phyloP scores from a whole-genome alignment of 2,113 vertebrate species.

The Lamprologus tigripictilis region DNA sequence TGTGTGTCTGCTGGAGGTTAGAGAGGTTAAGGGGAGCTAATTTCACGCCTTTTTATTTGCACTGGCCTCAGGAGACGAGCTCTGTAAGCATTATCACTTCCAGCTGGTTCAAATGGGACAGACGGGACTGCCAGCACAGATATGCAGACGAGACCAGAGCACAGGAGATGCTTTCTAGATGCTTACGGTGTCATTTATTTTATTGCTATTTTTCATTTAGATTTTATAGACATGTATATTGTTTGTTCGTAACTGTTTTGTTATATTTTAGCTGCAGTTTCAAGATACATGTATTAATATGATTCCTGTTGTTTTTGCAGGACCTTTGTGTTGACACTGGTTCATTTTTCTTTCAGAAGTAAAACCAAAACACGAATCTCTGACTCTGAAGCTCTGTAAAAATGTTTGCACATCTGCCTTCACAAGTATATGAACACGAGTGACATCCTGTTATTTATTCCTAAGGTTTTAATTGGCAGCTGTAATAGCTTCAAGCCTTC shows the following conservation, averaged over 20 bases:
- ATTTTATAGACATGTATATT: not conserved
- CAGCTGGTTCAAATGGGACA: constrained; percentile 61
- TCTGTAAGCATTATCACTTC: constrained; percentile 63
- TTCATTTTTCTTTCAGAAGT: not conserved
- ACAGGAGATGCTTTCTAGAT: not conserved
- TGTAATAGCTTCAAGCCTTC: not conserved
- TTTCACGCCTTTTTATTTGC: constrained; percentile 73
- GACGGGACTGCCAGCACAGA: not conserved
- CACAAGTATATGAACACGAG: not conserved
- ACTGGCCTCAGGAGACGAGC: constrained; percentile 58
- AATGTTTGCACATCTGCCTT: not conserved
- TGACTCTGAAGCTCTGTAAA: not conserved
- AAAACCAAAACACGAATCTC: not conserved
- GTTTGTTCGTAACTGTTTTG: not conserved
- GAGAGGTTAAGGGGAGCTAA: constrained; percentile 71
- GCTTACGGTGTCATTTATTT: not conserved
- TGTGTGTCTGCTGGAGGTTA: constrained; percentile 31
- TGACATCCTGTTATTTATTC: not conserved
- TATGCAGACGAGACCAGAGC: not conserved
- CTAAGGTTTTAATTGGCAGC: not conserved
- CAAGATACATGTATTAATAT: not conserved
- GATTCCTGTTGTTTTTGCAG: not conserved
- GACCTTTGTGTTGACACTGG: not conserved
- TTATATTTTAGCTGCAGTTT: not conserved
- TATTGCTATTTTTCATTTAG: not conserved